Evolutionary conservation across 2,113 vertebrate species (phyloP), one percentile per base, ranked within the genome.

Genomic region (Salminus brasiliensis): DNA sequence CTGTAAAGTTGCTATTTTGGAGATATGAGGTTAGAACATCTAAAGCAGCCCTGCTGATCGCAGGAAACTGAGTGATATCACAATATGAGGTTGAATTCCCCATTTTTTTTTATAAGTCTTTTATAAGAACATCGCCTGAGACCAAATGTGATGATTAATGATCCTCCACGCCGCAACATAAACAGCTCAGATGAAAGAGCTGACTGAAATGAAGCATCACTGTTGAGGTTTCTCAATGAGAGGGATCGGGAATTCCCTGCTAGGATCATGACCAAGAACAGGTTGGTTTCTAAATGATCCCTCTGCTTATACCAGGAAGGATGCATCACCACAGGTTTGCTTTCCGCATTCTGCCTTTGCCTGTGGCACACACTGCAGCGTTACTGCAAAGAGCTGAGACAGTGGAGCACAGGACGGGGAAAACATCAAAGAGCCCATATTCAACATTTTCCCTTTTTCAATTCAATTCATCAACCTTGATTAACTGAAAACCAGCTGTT

Each of bases 171-270:
- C 76, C 72, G 82, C 83, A 82, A 85, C 67, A 67, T 68, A 63
- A 68, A 74, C 72, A 81, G 62, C 71, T 41, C 45, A 34, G 84
- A 89, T 86, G 60, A 90, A 89, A 90, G 83, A 88, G 25, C 52
- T 73, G 36, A 72, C 47, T 71, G 77, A 84, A 74, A 86, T 84
- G 47, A 88, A 88, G 87, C 78, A 84, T 83, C 32, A 30, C 85
- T 85, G 80, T 72, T 83, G 76, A 83, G 76, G 76, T 81, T 72
- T 84, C 78, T 81, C 62, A 78, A 36, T 67, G 45, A 82, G 43
- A 49, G 52, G 39, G 83, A 87, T 69, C 23, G 77, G 87, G 81
- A 90, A 88, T 87, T 88, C 86, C 88, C 89, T 76, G 18, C 80
- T 79, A 73, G 43, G 53, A 70, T 87, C 74, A 65, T 23, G 41